Percentiles rank a stretch among this genome's conserved stretches.
Evolutionary conservation across 1,140 invertebrate species (phyloP).

Genomic region (Bombus sylvicola): DNA sequence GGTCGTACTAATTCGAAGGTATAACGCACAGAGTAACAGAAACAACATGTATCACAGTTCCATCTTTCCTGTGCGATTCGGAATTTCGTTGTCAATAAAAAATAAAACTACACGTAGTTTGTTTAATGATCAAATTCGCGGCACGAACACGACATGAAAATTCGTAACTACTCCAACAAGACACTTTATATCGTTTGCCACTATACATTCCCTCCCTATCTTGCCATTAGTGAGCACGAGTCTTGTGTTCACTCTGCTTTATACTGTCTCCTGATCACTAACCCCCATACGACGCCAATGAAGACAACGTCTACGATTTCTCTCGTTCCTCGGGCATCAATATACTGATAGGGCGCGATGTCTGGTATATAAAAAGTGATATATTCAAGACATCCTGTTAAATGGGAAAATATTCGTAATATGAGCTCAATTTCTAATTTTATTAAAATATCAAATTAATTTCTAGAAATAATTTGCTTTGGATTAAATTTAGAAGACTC

Average conservation of each 20-base stretch:
- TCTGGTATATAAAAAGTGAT: no score
- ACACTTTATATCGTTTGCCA: not conserved
- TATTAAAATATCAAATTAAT: not conserved
- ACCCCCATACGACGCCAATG: constrained; percentile 39
- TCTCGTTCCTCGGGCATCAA: constrained; percentile 15
- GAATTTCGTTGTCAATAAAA: not conserved
- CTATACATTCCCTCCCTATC: constrained; percentile 47
- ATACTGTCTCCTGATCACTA: constrained; percentile 56
- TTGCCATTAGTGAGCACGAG: constrained; percentile 54
- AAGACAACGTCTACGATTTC: constrained; percentile 40
- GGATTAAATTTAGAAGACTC: not conserved
- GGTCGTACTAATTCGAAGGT: not conserved
- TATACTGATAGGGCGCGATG: not conserved
- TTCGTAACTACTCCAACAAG: not conserved
- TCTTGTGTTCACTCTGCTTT: constrained; percentile 54
- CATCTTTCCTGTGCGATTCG: not conserved
- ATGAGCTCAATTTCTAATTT: not conserved
- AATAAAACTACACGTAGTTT: not conserved
- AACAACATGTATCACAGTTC: constrained; percentile 34
- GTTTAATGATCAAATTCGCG: not conserved
- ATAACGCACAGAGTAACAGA: no score
- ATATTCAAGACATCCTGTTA: not conserved
- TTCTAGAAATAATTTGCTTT: not conserved
- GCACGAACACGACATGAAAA: not conserved
- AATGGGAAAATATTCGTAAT: not conserved